Evolutionary conservation across 2,888 invertebrate genomes (phyloP), one percentile per base, ranked within the genome.

Genomic region (Oegoconia quadripuncta): DNA sequence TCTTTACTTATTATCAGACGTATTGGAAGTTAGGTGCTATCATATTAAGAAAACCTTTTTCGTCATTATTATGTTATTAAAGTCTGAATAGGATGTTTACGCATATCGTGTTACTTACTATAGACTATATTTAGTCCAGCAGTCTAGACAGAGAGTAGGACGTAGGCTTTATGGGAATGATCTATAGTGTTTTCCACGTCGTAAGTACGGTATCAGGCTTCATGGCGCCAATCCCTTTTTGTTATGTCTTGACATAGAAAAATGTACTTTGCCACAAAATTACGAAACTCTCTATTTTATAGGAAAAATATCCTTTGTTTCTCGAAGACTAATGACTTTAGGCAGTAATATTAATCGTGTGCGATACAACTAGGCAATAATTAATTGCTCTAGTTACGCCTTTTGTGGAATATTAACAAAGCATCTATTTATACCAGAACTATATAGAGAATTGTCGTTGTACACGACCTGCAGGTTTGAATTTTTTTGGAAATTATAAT

Each of bases 191-290:
- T 48, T 42, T 41, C 15, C 29, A 18, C 39, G 34, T 50, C 50
- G 52, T 53, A 58, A 56, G 48, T 11, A 7, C 8, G 8, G 15
- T 48, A 52, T 56, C 61, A 65, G 66, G 60, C 58, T 57, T 44
- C 29, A 17, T 42, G 74, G 72, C 74, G 72, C 66, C 72, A 44
- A 42, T 50, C 43, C 46, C 29, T 37, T 53, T 52, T 23, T 25
- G 42, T 46, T 41, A 42, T 42, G 42, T 44, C 36, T 39, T 42
- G 42, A 37, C 44, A 40, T 27, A 41, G 39, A 42, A 35, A 42
- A 39, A 38, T 38, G 14, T 20, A 20, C 25, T 34, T 26, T 44
- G 46, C 40, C 52, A 40, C 45, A 50, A 55, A 58, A 52, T 54
- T 32, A 20, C 7, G 17, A 27, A 39, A 35, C 36, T 35, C 45